These are phyloP conservation scores for Alfaro cultratus DNA, from an alignment of 2,797 vertebrate species.

Conservation along the genomic window DNA sequence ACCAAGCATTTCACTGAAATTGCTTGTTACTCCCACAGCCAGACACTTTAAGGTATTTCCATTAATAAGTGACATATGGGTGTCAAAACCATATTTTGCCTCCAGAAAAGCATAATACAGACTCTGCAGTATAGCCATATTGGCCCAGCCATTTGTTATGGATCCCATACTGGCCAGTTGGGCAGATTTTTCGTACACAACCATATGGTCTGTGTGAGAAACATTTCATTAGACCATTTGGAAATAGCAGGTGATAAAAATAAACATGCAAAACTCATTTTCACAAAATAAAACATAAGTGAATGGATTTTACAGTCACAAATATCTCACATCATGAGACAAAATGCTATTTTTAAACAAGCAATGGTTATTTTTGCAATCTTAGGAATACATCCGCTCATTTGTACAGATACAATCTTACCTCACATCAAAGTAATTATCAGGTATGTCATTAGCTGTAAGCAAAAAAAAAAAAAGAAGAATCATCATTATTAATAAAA, in stretches of 20 bases:
- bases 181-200: constrained; percentile 46
- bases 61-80: constrained; percentile 59
- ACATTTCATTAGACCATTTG: constrained; percentile 7
- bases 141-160: constrained; percentile 54
- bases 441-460: not conserved
- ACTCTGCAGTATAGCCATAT: constrained; percentile 50
- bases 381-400: not conserved
- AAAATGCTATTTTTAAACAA: not conserved
- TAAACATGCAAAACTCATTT: not conserved
- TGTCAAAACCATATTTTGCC: constrained; percentile 53
- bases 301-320: not conserved
- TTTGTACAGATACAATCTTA: not conserved
- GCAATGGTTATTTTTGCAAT: not conserved
- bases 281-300: not conserved
- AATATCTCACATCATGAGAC: not conserved
- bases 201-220: constrained; percentile 36
- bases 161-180: constrained; percentile 54
- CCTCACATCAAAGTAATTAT: not conserved
- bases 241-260: constrained; percentile 6
- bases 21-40: constrained; percentile 29
- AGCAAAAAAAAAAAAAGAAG: too few species aligned
- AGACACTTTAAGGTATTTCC: constrained; percentile 41
- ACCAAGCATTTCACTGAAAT: constrained; percentile 23
- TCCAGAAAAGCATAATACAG: constrained; percentile 45
- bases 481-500: not conserved